Evolutionary conservation across 2,888 invertebrate species (phyloP).

Genomic region (Eumacrocentrus americanus): DNA sequence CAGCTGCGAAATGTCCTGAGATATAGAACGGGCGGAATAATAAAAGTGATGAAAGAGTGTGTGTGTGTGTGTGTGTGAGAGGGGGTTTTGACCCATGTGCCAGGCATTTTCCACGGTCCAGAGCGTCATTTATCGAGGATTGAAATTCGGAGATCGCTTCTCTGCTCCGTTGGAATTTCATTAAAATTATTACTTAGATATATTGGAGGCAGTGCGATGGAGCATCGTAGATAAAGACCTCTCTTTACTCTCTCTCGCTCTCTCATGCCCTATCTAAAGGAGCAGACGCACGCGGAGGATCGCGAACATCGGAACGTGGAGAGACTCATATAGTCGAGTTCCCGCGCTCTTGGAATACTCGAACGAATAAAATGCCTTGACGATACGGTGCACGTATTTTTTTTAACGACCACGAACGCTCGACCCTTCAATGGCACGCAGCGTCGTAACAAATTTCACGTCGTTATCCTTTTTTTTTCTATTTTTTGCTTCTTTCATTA

Average conservation of each 20-base stretch:
- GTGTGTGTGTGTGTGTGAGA: no score
- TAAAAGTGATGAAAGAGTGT: no score
- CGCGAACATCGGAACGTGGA: slow-evolving; percentile 17
- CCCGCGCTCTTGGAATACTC: slow-evolving; percentile 18
- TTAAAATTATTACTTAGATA: slow-evolving; percentile 59
- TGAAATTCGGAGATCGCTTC: slow-evolving; percentile 52
- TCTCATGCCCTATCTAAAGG: not conserved
- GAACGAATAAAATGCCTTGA: slow-evolving; percentile 17
- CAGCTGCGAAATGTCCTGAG: no score
- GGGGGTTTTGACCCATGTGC: slow-evolving; percentile 1
- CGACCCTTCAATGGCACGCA: not conserved
- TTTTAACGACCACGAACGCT: slow-evolving; percentile 10
- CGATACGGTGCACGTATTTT: slow-evolving; percentile 3
- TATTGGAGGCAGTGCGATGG: slow-evolving; percentile 42
- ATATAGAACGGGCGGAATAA: no score
- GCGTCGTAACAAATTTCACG: slow-evolving; percentile 14
- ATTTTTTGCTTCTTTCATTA: not conserved
- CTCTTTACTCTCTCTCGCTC: not conserved
- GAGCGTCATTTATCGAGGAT: slow-evolving; percentile 49
- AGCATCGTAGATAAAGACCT: slow-evolving; percentile 10
- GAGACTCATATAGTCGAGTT: slow-evolving; percentile 22
- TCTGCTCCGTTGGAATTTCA: slow-evolving; percentile 51
- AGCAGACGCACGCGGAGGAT: slow-evolving; percentile 18
- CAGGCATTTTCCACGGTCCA: slow-evolving; percentile 19
- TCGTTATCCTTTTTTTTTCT: not conserved